Conservation (phyloP, 2,797 vertebrate species). For the Acridotheres tristis region DNA sequence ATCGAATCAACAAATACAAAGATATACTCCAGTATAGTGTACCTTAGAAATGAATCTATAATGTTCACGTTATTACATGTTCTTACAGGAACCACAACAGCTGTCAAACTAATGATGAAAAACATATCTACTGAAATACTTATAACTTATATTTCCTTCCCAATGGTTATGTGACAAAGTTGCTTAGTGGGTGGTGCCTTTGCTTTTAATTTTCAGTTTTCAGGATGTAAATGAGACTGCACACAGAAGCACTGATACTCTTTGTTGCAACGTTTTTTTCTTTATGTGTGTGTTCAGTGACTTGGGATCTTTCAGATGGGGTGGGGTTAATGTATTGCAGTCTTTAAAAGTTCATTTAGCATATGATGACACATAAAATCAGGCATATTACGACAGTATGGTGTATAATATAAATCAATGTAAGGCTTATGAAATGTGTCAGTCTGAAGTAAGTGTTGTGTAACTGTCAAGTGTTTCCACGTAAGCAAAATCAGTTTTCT, state of each 20-base stretch:
- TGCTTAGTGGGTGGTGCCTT: background rate
- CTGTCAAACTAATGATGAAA: background rate
- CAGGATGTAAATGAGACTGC: background rate
- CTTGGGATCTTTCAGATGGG: background rate
- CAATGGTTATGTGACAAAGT: background rate
- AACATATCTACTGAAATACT: background rate
- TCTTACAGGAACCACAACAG: background rate
- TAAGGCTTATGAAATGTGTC: background rate
- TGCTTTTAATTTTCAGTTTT: background rate
- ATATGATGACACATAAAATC: background rate
- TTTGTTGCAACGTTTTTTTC: background rate
- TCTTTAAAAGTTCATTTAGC: background rate
- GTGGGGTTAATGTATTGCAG: background rate
- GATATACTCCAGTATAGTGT: background rate
- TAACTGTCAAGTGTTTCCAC: background rate
- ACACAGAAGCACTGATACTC: background rate
- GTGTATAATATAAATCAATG: background rate
- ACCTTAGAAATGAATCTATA: background rate
- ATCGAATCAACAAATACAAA: background rate
- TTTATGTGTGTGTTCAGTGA: background rate
- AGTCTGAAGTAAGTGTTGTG: background rate
- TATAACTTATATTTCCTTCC: accelerated
- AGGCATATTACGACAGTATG: accelerated
- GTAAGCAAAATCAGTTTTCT: background rate
- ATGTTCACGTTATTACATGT: background rate